Base-by-base conservation (phyloP, 2,888 invertebrate genomes). In the Tiphia femorata region DNA sequence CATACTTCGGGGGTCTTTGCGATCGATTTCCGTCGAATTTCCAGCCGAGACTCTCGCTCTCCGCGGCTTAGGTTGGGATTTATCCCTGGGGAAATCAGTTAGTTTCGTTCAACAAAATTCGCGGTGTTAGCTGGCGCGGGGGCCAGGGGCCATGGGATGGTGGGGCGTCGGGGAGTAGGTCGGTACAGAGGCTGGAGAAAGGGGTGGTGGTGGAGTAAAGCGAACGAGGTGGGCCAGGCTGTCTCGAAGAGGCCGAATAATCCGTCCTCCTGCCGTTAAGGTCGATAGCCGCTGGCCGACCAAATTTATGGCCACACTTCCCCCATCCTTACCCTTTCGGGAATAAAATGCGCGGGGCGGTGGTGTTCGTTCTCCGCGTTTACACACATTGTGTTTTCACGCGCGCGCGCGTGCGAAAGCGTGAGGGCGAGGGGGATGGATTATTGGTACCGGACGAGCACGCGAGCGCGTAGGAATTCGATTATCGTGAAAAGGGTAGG, bases 81-180 rank as follows among this genome's bases (percentile, higher is more conserved):
- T 71, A 72, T 71, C 78, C 74, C 75, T 48, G 64, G 79, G 79
- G 79, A 80, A 80, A 80, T 78, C 79, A 75, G 64, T 64, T 74
- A 68, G 67, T 72, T 73, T 74, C 62, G 64, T 72, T 64, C 59
- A 57, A 60, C 58, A 52, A 68, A 70, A 67, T 62, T 66, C 63
- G 66, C 37, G 49, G 60, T 55, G 59, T 66, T 67, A 58, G 47
- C 27, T 42, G 27, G 56, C 20, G 53, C 14, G 49, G 4, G 23
- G 30, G 27, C 8, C 12, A 23, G n/a, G 30, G 42, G 48, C 27
- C 42, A 40, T 19, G 51, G 42, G 23, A 58, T 47, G 27, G 42
- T 41, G 35, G 35, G n/a, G 7, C 12, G 17, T 8, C 3, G 14
- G 30, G 2, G 12, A 30, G 0, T 12, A 33, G 33, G 8, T 1